Conservation (phyloP, 2,113 vertebrate species). For the Lonchura striata region DNA sequence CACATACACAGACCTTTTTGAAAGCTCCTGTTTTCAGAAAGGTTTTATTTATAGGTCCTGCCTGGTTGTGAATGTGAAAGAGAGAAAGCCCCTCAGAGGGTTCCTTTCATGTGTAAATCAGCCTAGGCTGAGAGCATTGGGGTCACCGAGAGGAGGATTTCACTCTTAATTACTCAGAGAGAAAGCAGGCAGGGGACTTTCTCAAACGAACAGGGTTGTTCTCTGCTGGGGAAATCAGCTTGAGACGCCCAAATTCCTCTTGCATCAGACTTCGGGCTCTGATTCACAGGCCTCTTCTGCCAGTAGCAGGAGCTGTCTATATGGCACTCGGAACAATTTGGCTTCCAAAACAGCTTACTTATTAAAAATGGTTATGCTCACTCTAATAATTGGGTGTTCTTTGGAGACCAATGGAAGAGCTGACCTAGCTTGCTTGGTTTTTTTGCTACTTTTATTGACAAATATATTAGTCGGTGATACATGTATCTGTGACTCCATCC, state of each 20-base stretch:
- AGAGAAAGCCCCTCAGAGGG: slow-evolving; percentile 68
- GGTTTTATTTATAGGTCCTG: slow-evolving; percentile 78
- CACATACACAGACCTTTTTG: slow-evolving; percentile 61
- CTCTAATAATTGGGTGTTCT: not conserved
- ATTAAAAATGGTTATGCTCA: not conserved
- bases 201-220: slow-evolving; percentile 60
- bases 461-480: not conserved
- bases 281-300: slow-evolving; percentile 20
- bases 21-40: slow-evolving; percentile 72
- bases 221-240: slow-evolving; percentile 36
- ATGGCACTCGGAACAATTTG: not conserved
- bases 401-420: not conserved
- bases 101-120: slow-evolving; percentile 85
- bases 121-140: slow-evolving; percentile 63
- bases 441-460: not conserved
- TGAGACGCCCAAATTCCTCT: slow-evolving; percentile 7
- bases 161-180: slow-evolving; percentile 78
- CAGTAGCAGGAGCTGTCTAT: not conserved
- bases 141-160: slow-evolving; percentile 77
- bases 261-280: slow-evolving; percentile 17
- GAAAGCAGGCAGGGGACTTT: slow-evolving; percentile 69
- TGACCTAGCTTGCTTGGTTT: slow-evolving; percentile 4
- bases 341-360: not conserved
- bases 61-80: slow-evolving; percentile 75
- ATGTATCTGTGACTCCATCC: not conserved